Base-by-base conservation (phyloP, 2,113 vertebrate species). In the Cygnus buccinator region DNA sequence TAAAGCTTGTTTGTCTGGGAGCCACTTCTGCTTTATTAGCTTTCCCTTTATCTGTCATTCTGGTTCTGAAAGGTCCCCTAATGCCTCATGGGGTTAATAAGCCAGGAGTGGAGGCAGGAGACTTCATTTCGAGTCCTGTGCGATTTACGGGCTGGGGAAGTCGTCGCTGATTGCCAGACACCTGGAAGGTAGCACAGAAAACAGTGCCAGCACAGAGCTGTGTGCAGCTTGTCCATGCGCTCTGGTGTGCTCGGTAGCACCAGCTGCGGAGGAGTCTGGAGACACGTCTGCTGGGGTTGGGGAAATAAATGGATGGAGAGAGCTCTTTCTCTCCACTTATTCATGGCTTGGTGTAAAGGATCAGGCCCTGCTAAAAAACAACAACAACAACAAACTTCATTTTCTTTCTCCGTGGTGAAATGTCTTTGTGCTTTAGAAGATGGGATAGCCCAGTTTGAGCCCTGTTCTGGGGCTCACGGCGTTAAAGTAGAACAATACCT, bases 61-160 rank as follows among this genome's bases (percentile, higher is more conserved):
- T 72, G 48, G 22, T 95, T 92, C 89, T 89, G 15, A 58, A 94
- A 87, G 73, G 50, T 76, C 61, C 44, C 29, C 55, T 57, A 78
- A 71, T 48, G 72, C 85, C 87, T 89, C 70, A 2, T 68, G 81
- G 85, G 94, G 48, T 91, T 95, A 93, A 94, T 93, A 94, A 96
- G 92, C 37, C n/a, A n/a, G 62, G 44, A 68, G 52, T 9, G 35
- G 65, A 94, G 46, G 89, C 72, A 87, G 76, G 65, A 95, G 89
- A 39, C 79, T 91, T 92, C 43, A 80, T 94, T 91, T 66, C 83
- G 95, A 93, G 76, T 75, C 78, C 33, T 31, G 33, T 58, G 57
- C 2, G 0, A 92, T 93, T 95, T 78, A 94, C 88, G 63, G 52
- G 58, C 89, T 29, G 84, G 82, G 59, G 57, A 86, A 87, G 85